Evolutionary conservation across 2,797 vertebrate genomes (phyloP), one percentile per base, ranked within the genome.

Genomic region (Bucorvus abyssinicus): DNA sequence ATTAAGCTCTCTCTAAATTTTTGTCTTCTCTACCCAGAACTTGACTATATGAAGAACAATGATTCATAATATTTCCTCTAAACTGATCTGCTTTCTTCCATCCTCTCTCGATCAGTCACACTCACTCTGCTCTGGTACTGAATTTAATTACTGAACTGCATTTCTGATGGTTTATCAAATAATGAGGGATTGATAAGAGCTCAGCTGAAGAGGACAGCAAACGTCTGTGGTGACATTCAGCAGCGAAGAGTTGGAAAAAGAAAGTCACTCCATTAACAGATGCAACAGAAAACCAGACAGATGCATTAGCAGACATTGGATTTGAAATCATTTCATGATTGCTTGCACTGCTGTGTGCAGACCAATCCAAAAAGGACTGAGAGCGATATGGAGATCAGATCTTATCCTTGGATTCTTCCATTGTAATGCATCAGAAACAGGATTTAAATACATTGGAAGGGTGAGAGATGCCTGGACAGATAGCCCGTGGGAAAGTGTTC

Each of bases 81-180:
- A 80, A 82, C 36, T 13, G 70, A 76, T 86, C 63, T 94, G 60
- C 53, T 91, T 77, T 76, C 34, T 74, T 52, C 63, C 81, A 56
- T n/a, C 76, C 88, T 55, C 69, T 24, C 57, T 86, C 22, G 0
- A 82, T 80, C 90, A 70, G 68, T 68, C 56, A 3, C 60, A 91
- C 52, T 40, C 0, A 0, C 63, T 77, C 53, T 71, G 60, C 67
- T 77, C 90, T 85, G 81, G 67, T 80, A 77, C 56, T 6, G 67
- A 92, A 95, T 93, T 88, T 93, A 96, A 96, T 96, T 93, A 92
- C 82, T 74, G n/a, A n/a, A 83, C 86, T 60, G 49, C 23, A 40
- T 94, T 96, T 84, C 90, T 95, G 91, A 87, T 90, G 65, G 52
- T 81, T 95, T 96, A 96, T 96, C 96, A 95, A 96, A 96, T 95